Conservation (phyloP, 2,113 vertebrate species). For the Pteropus alecto region DNA sequence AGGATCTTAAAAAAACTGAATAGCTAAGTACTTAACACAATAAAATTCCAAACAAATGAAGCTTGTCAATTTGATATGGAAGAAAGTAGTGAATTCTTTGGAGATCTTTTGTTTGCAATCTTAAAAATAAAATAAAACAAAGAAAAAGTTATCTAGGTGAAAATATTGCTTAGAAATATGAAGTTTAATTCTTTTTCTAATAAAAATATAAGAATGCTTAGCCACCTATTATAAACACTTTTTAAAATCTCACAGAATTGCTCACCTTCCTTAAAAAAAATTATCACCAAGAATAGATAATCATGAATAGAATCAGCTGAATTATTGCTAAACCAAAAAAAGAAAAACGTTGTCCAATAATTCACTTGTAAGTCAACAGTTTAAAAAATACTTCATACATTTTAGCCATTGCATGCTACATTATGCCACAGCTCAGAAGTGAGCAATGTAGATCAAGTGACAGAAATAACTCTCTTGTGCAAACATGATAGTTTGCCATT, state of each 20-base stretch:
- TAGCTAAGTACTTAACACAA: background rate
- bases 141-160: background rate
- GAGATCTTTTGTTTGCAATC: background rate
- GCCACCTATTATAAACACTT: background rate
- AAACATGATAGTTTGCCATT: background rate
- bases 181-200: background rate
- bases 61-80: background rate
- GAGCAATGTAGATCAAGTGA: background rate
- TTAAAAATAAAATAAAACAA: background rate
- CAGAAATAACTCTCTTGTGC: background rate
- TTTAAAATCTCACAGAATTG: background rate
- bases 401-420: background rate
- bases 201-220: background rate
- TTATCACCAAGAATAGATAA: background rate
- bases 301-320: background rate
- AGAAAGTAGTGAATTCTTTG: background rate
- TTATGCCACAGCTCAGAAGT: background rate
- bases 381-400: background rate
- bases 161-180: constrained; percentile 15
- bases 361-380: background rate
- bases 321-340: background rate
- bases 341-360: background rate
- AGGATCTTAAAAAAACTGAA: background rate
- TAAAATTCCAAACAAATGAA: background rate
- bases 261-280: background rate